Base-by-base conservation (phyloP, 1,140 invertebrate genomes). In the Camponotus vicinus region DNA sequence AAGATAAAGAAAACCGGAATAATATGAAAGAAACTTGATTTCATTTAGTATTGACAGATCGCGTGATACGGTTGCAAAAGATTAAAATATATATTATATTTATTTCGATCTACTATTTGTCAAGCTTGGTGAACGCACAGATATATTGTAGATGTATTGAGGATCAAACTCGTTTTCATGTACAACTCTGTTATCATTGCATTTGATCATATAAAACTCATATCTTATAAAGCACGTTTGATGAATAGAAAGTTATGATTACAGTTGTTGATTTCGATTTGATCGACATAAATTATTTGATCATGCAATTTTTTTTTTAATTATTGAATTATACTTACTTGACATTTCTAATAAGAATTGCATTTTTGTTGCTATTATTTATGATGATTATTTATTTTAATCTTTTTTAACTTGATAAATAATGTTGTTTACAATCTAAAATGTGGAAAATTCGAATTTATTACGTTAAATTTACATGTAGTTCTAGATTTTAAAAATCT, bases 201-300 rank as follows among this genome's bases (percentile, higher is more conserved):
- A 1, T 37, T 75, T 37, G 40, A 75, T 73, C 79, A 9, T n/a
- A 5, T 40, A 82, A 73, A 83, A 83, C 37, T 73, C 27, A 0
- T 15, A n/a, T 34, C 40, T 8, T 45, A 45, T 45, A 32, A 42
- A 61, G 40, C 55, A 73, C 37, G 40, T 32, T 42, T 57, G 40
- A 27, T 49, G 79, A 75, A 83, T 75, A 75, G 69, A 83, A 75
- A 83, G 79, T 83, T 27, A 73, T 18, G 21, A 59, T 71, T 21
- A 40, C 27, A 11, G 40, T 40, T 52, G 45, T 69, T 42, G 55
- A 45, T 73, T 82, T 34, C 55, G 42, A 57, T 52, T 45, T 13
- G 13, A 55, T 80, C 40, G 37, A 27, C 32, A 42, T 45, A 32
- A 37, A 7, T 79, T 21, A 15, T 57, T 66, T 32, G 37, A 71